Evolutionary conservation across 2,888 invertebrate genomes (phyloP), one percentile per base, ranked within the genome.

Genomic region (Argyresthia albistria): DNA sequence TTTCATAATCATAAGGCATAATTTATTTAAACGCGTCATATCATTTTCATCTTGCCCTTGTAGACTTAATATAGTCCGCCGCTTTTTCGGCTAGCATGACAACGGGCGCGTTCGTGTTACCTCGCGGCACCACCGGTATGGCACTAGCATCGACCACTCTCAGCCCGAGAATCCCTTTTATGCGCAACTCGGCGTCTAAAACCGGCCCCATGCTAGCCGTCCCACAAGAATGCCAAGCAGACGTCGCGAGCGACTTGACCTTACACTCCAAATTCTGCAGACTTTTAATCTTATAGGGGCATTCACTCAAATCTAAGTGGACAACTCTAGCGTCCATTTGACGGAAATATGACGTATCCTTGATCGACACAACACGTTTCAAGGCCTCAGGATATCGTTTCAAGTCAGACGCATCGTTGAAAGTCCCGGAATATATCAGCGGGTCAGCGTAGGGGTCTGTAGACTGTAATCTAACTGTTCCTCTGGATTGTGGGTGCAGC

Each of bases 161-260:
- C 54, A 86, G 55, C 0, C 66, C 57, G 0, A 45, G 8, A 8
- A 83, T 54, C 0, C 80, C 80, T 0, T 53, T 52, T 36, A 84
- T 82, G 42, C 58, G 59, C 55, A 83, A 54, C 52, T 59, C 36
- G 0, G 57, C 54, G 56, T 83, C 80, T 45, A 83, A 63, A 11
- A 80, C 84, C 1, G 58, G 16, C 0, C 82, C 84, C 73, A 83
- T 66, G 0, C 79, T 70, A 0, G 76, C 73, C 0, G 83, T 80
- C 1, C 84, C 84, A 7, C 70, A 82, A 0, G 82, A 64, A 57
- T 84, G 84, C 81, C 81, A 83, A 11, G 82, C 82, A 0, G 83
- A 67, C 61, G 68, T 73, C 11, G 70, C 80, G 58, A 70, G 63
- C 25, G 67, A 65, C 42, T 50, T 63, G 1, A 80, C 67, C 11